A percentile compares a stretch with the other conserved stretches of the same genome.
phyloP scores from a whole-genome alignment of 2,888 invertebrate species.

The Coenonympha arcania region DNA sequence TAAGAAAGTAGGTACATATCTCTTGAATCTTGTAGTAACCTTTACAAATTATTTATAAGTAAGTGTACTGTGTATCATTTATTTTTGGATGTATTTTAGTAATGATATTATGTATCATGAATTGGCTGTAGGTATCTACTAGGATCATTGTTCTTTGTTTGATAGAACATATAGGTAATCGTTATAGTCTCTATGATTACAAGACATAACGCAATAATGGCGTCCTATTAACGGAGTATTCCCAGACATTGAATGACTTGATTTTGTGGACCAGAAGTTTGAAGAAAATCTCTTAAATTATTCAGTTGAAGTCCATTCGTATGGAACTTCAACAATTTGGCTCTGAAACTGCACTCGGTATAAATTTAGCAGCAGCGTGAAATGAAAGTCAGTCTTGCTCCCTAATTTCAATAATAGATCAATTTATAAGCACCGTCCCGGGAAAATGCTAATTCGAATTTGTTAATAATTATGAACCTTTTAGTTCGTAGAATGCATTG shows the following conservation, averaged over 20 bases:
- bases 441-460: slow-evolving; percentile 7
- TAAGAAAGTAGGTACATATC: too few species aligned
- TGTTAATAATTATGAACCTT: slow-evolving; percentile 2
- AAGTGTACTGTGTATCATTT: too few species aligned
- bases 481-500: not conserved
- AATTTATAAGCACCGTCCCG: slow-evolving; percentile 19
- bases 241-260: not conserved
- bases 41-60: too few species aligned
- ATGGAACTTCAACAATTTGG: not conserved
- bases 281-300: not conserved
- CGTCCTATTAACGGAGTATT: too few species aligned
- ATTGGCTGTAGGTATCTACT: too few species aligned
- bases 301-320: not conserved
- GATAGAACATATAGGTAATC: too few species aligned
- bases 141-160: too few species aligned
- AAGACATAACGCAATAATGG: too few species aligned
- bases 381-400: not conserved
- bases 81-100: too few species aligned
- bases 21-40: too few species aligned
- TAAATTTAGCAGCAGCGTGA: not conserved
- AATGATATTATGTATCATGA: too few species aligned
- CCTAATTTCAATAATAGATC: slow-evolving; percentile 21
- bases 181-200: too few species aligned
- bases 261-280: not conserved
- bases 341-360: not conserved